phyloP scores from a whole-genome alignment of 2,113 vertebrate genomes.

The Psittacus erithacus region DNA sequence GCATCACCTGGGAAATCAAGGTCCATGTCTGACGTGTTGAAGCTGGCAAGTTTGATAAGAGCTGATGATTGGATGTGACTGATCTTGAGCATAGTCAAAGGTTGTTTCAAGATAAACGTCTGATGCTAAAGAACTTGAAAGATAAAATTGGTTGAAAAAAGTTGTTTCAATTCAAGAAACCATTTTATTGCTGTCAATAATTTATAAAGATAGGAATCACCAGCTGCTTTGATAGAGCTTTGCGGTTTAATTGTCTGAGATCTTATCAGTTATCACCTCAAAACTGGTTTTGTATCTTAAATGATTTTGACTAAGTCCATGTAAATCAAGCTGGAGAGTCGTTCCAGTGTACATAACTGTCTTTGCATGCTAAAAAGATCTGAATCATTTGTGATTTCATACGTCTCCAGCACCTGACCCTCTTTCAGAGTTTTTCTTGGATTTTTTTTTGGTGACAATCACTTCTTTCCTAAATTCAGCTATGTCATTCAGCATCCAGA shows the following conservation, averaged over 20 bases:
- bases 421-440: neutral
- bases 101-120: neutral
- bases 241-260: neutral
- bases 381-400: neutral
- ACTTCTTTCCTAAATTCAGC: neutral
- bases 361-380: neutral
- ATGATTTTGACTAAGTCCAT: neutral
- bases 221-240: neutral
- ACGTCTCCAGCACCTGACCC: neutral
- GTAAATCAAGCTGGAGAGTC: neutral
- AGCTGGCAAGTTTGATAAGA: constrained; percentile 6
- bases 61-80: constrained; percentile 18
- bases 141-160: neutral
- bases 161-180: neutral
- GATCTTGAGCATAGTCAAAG: neutral
- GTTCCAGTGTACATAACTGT: too few species aligned
- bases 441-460: neutral
- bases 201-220: neutral
- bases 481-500: neutral
- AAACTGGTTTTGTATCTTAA: neutral
- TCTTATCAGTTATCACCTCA: neutral
- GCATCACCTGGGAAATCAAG: constrained; percentile 65
- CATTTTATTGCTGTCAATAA: neutral
- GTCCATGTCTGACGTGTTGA: neutral
- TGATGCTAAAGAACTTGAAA: neutral